Conservation (phyloP, 2,113 vertebrate genomes). For the Toxostoma redivivum region DNA sequence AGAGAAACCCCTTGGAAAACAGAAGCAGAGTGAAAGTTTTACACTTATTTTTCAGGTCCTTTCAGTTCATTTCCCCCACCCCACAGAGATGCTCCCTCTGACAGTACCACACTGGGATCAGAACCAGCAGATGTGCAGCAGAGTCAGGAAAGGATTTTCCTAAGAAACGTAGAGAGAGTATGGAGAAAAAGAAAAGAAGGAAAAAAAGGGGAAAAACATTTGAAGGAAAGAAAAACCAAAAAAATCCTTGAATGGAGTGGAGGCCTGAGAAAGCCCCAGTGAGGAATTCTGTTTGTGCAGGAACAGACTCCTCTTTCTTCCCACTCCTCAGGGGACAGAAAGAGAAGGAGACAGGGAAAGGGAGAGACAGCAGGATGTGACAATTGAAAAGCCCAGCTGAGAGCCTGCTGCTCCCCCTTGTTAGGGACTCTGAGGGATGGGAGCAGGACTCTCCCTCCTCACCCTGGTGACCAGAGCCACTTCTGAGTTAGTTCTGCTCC, state of each 20-base stretch:
- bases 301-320: not conserved
- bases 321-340: not conserved
- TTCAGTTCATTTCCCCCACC: not conserved
- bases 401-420: not conserved
- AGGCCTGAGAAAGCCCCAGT: not conserved
- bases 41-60: constrained; percentile 10
- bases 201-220: not conserved
- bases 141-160: constrained; percentile 31
- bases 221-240: not conserved
- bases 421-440: constrained; percentile 4
- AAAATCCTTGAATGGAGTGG: not conserved
- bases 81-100: constrained; percentile 22
- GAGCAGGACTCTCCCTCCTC: constrained; percentile 14
- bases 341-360: not conserved
- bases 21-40: constrained; percentile 48
- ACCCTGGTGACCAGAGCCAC: constrained; percentile 43
- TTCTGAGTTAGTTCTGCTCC: constrained; percentile 54
- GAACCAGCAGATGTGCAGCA: constrained; percentile 42
- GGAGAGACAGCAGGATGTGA: constrained; percentile 26
- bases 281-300: not conserved
- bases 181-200: not conserved
- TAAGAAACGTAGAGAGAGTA: not conserved
- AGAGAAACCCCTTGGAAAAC: constrained; percentile 43
- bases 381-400: not conserved
- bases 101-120: constrained; percentile 36